Percentiles rank a stretch among this genome's conserved stretches.
phyloP scores from a whole-genome alignment of 37 sponge, comb jelly and placozoan genomes.

The Petrosia ficiformis region DNA sequence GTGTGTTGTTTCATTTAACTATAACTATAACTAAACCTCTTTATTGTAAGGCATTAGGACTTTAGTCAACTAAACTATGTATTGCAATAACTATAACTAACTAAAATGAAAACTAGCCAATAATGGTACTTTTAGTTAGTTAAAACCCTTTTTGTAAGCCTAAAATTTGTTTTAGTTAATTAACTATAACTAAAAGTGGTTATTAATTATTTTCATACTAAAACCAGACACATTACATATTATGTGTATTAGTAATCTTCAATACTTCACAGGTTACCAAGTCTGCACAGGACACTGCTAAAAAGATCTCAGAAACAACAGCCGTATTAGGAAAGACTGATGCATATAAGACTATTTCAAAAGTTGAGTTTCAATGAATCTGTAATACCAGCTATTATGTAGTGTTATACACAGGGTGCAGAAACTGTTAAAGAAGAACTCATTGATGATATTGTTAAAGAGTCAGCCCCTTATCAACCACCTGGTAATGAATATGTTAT shows the following conservation, averaged over 20 bases:
- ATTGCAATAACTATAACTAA: too few species aligned
- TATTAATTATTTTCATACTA: too few species aligned
- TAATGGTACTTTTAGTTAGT: too few species aligned
- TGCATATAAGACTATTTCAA: conserved; percentile 38
- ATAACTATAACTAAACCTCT: too few species aligned
- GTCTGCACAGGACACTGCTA: conserved; percentile 52
- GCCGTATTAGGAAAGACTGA: conserved; percentile 58
- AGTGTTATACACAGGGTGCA: conserved; percentile 48
- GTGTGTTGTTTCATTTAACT: too few species aligned
- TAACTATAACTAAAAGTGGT: neutral
- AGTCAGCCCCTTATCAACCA: conserved; percentile 66
- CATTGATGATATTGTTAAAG: conserved; percentile 67
- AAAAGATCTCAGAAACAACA: conserved; percentile 38
- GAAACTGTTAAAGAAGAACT: conserved; percentile 66
- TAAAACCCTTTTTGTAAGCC: too few species aligned
- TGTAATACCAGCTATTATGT: neutral
- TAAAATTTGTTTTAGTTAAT: neutral
- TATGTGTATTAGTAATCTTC: too few species aligned
- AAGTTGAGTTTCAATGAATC: conserved; percentile 38
- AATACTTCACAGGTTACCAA: conserved; percentile 37
- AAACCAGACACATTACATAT: too few species aligned
- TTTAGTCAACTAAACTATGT: too few species aligned
- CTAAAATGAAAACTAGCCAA: too few species aligned
- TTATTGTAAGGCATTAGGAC: too few species aligned
- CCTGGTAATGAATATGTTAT: conserved; percentile 44